phyloP scores from a whole-genome alignment of 2,113 vertebrate species.

The Boulengeromyrus knoepffleri region DNA sequence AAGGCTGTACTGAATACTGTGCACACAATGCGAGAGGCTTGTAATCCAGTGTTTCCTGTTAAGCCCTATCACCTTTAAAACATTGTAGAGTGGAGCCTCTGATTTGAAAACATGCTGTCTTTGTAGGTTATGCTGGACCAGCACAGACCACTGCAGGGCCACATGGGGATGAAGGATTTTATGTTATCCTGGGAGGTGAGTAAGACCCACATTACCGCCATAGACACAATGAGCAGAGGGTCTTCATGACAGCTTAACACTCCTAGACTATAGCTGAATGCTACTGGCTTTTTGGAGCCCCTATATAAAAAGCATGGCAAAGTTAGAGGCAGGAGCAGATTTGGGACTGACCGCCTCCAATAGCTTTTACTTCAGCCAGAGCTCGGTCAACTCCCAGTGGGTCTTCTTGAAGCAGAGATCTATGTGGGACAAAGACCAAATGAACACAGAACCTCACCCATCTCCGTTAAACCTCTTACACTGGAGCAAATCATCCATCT shows the following conservation, averaged over 20 bases:
- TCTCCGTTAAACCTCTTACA: neutral
- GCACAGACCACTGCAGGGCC: neutral
- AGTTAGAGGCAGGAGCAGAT: neutral
- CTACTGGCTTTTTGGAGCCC: neutral
- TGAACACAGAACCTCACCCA: neutral
- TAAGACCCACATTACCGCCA: no score
- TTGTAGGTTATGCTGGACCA: neutral
- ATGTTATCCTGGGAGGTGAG: constrained; percentile 8
- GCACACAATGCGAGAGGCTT: neutral
- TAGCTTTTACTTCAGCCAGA: neutral
- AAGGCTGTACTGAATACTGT: neutral
- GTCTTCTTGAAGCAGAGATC: neutral
- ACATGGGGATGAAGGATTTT: neutral
- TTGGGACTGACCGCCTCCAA: neutral
- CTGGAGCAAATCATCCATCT: neutral
- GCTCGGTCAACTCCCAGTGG: neutral
- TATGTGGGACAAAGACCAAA: neutral
- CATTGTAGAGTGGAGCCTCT: neutral
- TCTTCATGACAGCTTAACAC: neutral
- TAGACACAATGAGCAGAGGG: neutral
- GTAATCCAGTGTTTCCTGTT: neutral
- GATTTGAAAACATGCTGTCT: neutral
- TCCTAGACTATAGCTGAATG: neutral
- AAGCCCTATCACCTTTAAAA: neutral
- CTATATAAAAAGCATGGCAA: neutral